phyloP scores from a whole-genome alignment of 1,140 invertebrate species.

The Theocolax elegans region DNA sequence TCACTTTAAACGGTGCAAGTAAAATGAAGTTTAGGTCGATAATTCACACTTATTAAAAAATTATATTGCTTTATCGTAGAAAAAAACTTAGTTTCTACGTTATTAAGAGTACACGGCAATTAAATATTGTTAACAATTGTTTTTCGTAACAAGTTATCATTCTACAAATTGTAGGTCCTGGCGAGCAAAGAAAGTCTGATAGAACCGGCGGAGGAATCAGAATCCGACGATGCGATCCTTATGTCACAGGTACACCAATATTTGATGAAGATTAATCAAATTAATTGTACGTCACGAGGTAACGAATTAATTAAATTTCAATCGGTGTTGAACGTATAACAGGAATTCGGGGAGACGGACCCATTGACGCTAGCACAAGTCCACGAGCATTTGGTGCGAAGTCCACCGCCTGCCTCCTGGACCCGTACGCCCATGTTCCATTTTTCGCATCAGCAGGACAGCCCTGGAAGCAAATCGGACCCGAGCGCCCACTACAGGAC shows the following conservation, averaged over 20 bases:
- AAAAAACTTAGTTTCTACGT: too few relatives aligned
- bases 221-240: conserved; percentile 79
- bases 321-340: too few relatives aligned
- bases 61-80: too few relatives aligned
- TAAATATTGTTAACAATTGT: too few relatives aligned
- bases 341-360: conserved; percentile 78
- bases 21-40: too few relatives aligned
- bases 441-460: conserved; percentile 54
- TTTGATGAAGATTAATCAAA: not conserved
- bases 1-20: too few relatives aligned
- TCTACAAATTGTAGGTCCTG: conserved; percentile 69
- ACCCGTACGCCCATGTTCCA: conserved; percentile 67
- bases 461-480: not conserved
- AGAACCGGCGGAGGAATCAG: conserved; percentile 77
- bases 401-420: conserved; percentile 81
- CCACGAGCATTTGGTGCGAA: conserved; percentile 84
- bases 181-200: conserved; percentile 81
- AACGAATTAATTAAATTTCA: too few relatives aligned
- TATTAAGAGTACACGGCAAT: too few relatives aligned
- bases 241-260: conserved; percentile 74
- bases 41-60: too few relatives aligned
- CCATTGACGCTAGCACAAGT: conserved; percentile 81
- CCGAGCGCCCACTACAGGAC: conserved; percentile 42
- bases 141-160: too few relatives aligned
- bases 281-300: too few relatives aligned